phyloP scores from a whole-genome alignment of 2,888 invertebrate genomes.

The Chrysopilus asiliformis region DNA sequence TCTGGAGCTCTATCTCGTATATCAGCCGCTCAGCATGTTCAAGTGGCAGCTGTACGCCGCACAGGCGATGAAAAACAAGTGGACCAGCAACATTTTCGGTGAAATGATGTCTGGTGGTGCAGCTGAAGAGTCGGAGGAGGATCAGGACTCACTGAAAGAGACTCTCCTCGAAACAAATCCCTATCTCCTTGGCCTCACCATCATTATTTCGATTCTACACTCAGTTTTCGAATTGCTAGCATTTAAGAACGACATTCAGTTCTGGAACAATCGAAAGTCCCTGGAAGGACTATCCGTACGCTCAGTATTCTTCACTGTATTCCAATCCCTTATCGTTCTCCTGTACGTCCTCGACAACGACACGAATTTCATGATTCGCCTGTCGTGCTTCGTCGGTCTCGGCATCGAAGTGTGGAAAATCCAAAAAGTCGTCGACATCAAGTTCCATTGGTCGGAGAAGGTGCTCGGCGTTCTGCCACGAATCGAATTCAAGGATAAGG shows the following conservation, averaged over 20 bases:
- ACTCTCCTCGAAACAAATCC: constrained; percentile 94
- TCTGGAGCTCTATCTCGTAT: constrained; percentile 57
- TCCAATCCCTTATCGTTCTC: constrained; percentile 88
- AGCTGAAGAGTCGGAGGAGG: constrained; percentile 66
- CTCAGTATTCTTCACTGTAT: constrained; percentile 96
- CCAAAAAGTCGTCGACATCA: constrained; percentile 84
- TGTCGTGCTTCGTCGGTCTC: constrained; percentile 89
- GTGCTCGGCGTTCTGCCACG: constrained; percentile 69
- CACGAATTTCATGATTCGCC: constrained; percentile 88
- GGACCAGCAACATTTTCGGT: constrained; percentile 50
- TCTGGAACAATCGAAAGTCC: constrained; percentile 96
- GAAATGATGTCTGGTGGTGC: constrained; percentile 50
- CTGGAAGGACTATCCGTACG: constrained; percentile 95
- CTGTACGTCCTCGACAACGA: constrained; percentile 98
- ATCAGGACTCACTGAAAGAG: constrained; percentile 84
- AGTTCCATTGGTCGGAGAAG: constrained; percentile 57
- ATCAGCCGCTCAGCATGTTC: constrained; percentile 85
- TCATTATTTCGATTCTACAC: constrained; percentile 86
- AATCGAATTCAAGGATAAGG: constrained; percentile 78
- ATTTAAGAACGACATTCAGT: constrained; percentile 99
- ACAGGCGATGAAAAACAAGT: constrained; percentile 83
- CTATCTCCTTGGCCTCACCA: constrained; percentile 81
- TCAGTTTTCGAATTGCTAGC: constrained; percentile 96
- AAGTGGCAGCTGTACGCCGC: constrained; percentile 98
- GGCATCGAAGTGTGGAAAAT: constrained; percentile 99